These are phyloP conservation scores for Burhinus oedicnemus DNA, from an alignment of 2,113 vertebrate genomes.

Conservation along the genomic window DNA sequence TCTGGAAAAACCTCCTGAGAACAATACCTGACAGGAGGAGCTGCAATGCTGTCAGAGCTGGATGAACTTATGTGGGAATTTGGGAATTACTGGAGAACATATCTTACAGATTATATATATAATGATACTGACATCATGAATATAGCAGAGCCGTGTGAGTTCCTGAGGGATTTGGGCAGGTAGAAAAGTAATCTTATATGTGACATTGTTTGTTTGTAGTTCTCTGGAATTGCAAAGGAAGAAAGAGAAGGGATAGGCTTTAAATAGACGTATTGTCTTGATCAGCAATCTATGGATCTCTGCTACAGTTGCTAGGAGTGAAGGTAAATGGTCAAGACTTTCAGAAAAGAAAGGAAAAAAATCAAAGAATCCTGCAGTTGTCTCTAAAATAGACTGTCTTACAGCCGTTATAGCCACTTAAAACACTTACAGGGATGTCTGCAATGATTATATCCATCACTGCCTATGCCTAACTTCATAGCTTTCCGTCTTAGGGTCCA, in stretches of 20 bases:
- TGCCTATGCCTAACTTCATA: neutral
- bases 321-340: neutral
- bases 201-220: neutral
- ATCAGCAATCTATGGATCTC: neutral
- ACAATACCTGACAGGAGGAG: constrained; percentile 20
- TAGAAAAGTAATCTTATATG: neutral
- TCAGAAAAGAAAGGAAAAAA: neutral
- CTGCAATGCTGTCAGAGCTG: neutral
- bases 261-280: neutral
- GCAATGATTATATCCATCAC: neutral
- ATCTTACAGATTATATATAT: neutral
- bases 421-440: neutral
- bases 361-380: neutral
- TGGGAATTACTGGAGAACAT: constrained; percentile 35
- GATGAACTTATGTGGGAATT: constrained; percentile 13
- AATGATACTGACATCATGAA: neutral
- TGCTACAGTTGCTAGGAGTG: neutral
- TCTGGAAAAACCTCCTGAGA: constrained; percentile 48
- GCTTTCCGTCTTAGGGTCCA: neutral
- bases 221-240: neutral
- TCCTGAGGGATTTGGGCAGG: neutral
- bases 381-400: neutral
- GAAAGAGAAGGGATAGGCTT: neutral
- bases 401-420: neutral
- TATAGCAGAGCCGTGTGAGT: neutral